phyloP scores from a whole-genome alignment of 1,140 invertebrate genomes.

The Colletes gigas region DNA sequence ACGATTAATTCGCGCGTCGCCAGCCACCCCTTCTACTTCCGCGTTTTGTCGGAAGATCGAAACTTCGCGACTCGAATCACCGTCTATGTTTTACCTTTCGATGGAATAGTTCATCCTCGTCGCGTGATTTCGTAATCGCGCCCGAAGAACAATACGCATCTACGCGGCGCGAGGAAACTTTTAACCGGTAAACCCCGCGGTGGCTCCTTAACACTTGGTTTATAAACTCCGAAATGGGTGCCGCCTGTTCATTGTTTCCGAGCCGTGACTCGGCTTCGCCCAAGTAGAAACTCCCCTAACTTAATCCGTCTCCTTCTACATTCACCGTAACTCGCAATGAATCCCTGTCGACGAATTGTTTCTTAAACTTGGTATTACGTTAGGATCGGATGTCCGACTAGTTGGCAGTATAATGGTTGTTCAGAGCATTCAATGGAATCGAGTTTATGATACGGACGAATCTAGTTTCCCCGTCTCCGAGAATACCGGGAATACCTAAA shows the following conservation, averaged over 20 bases:
- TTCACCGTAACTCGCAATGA: not conserved
- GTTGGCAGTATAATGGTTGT: not conserved
- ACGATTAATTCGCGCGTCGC: not conserved
- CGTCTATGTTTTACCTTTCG: not conserved
- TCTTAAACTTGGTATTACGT: not conserved
- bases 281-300: constrained; percentile 30
- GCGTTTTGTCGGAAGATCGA: not conserved
- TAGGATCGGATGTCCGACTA: not conserved
- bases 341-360: constrained; percentile 21
- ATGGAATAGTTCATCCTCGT: too few relatives aligned
- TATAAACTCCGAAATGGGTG: constrained; percentile 27
- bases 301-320: constrained; percentile 11
- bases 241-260: constrained; percentile 21
- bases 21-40: not conserved
- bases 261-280: not conserved
- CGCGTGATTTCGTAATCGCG: not conserved
- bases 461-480: not conserved
- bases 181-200: constrained; percentile 23
- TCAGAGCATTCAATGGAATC: not conserved
- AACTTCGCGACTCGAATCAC: not conserved
- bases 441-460: not conserved
- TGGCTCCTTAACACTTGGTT: constrained; percentile 25
- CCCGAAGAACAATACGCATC: not conserved
- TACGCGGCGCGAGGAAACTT: constrained; percentile 5
- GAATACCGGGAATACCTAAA: too few relatives aligned